Base-by-base conservation (phyloP, 1,140 invertebrate genomes). In the Scaptodrosophila lebanonensis region DNA sequence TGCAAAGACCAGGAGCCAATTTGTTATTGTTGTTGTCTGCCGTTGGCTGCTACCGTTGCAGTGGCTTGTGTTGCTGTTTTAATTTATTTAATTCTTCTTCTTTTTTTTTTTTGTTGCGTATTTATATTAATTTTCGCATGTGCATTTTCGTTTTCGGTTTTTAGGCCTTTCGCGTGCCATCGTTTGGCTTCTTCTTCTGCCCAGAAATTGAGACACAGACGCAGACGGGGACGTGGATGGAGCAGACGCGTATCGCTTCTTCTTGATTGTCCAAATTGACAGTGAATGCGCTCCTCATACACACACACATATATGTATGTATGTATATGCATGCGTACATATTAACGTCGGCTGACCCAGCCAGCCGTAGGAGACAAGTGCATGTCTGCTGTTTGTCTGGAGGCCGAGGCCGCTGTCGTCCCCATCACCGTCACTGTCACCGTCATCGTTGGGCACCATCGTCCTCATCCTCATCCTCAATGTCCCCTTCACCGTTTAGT, bases 251-350 rank as follows among this genome's bases (percentile, higher is more conserved):
- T 58, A 65, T 61, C 60, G 65, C 58, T 60, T 83, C 68, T 77
- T 83, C 79, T 83, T 66, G 77, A 83, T 83, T 77, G 77, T 83
- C 79, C 79, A 83, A 83, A 83, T 83, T 83, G 79, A 83, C 79
- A 83, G 79, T 83, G 73, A 83, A 77, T 83, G 77, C 64, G 65
- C 67, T 65, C 49, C 53, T 54, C 17, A 42, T 18, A 33, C 39
- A 38, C 30, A 45, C 42, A 32, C 16, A 22, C 8, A 15, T 30
- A 30, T 22, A 42, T 22, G 12, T 9, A 35, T 35, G 32, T 35
- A 11, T 35, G 13, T 35, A 13, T 11, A 35, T 3, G 32, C 32
- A 5, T 44, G 13, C 12, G 15, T 18, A 29, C 43, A 13, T 27
- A 35, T 32, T 52, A 64, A 66, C 51, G 66, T 47, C 18, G 35